Evolutionary conservation across 1,140 invertebrate genomes (phyloP), one percentile per base, ranked within the genome.

Genomic region (Tetranychus urticae): DNA sequence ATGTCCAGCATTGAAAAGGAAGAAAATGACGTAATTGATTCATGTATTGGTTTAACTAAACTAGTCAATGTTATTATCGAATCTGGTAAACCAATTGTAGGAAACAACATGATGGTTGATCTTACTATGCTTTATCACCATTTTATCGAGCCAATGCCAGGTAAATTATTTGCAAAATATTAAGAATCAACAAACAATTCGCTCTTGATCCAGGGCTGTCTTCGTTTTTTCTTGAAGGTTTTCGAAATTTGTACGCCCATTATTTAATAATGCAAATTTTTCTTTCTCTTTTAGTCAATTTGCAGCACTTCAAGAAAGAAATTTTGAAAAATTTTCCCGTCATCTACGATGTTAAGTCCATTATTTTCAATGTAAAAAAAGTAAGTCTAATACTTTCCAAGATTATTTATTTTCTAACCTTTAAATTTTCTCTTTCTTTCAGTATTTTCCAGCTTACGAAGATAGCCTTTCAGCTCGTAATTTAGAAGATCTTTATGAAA

Each of bases 61-160:
- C 69, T 87, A 14, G 80, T 85, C 62, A 71, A 78, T 48, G 63
- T 81, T 0, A 67, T 87, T 5, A 68, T 71, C 13, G 66, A 69
- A 3, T 67, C 75, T 14, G 76, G 80, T 63, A 84, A 83, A 73
- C 82, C 82, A 33, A 74, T 88, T 42, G 70, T 86, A 45, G 83
- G 82, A 0, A 84, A 87, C 70, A 88, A 87, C 71, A 68, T 79
- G 45, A 75, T 84, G 46, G 68, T 81, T 60, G 85, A 87, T 71
- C 68, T 83, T 4, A 70, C 86, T 64, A 75, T 85, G 50, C 70
- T 85, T 54, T 78, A 81, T 68, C 78, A 81, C 65, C 81, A 83
- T 66, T 86, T 86, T 70, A 77, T 81, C 65, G 75, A 76, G 54
- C 74, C 78, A 2, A 70, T 86, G 34, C 84, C 84, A 66, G 66